Evolutionary conservation across 2,797 vertebrate species (phyloP), one percentile per base, ranked within the genome.

Genomic region (Phalloptychus januarius): DNA sequence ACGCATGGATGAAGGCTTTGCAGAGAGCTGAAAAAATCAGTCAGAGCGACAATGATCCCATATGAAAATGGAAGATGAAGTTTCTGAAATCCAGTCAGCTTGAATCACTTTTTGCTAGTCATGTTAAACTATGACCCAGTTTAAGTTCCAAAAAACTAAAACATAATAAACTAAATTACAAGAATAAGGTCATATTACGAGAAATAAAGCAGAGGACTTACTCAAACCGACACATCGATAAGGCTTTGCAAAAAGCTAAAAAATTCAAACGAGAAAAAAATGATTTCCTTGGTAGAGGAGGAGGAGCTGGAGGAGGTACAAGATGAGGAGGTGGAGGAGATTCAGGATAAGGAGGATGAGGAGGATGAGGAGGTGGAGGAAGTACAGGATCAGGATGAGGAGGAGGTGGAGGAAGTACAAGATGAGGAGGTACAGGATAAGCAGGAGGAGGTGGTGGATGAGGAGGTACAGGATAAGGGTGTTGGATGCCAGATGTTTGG

Each of bases 401-500:
- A n/a, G 45, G 45, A 16, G 45, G 78, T 77, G 81, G 87, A 0
- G 77, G n/a, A n/a, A n/a, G n/a, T n/a, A n/a, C n/a, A n/a, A n/a
- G n/a, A n/a, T n/a, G n/a, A n/a, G n/a, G n/a, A n/a, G n/a, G 76
- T 3, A 16, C 84, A 84, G 81, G 84, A 88, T 5, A 65, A 81
- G 78, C n/a, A n/a, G n/a, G n/a, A n/a, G 45, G 45, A 16, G 45
- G 78, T 77, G 81, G 87, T 0, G 77, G n/a, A n/a, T n/a, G n/a
- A n/a, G n/a, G n/a, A n/a, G n/a, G 76, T 3, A 16, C 84, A 84
- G 81, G 84, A 88, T 5, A 65, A 81, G 78, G 84, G 91, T 91
- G 89, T 88, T 77, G 82, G 82, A 45, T 45, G 25, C 90, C 93
- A 94, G 93, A 93, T 93, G 92, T 93, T 90, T 40, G 73, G 88